Percentiles rank a stretch among this genome's conserved stretches.
These are phyloP conservation scores for Rotaria magnacalcarata DNA, from an alignment of 2,888 invertebrate species.

Conservation along the genomic window DNA sequence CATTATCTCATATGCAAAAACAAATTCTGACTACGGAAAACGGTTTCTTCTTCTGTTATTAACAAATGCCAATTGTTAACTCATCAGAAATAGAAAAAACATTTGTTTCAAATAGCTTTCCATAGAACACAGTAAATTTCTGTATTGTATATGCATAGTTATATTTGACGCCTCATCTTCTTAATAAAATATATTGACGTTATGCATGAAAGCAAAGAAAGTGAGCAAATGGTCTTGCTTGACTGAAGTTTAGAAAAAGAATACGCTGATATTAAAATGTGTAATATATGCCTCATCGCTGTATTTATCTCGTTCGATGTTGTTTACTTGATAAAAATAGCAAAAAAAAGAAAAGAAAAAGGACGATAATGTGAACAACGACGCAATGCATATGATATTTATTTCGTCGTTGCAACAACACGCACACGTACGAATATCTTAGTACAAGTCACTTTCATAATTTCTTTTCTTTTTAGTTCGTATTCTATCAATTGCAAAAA, in stretches of 20 bases:
- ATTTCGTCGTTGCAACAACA: neutral
- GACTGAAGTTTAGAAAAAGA: neutral
- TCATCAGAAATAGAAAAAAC: too few species aligned
- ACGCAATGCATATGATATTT: neutral
- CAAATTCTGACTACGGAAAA: too few species aligned
- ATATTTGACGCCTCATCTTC: too few species aligned
- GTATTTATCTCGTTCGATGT: neutral
- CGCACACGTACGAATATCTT: neutral
- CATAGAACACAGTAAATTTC: too few species aligned
- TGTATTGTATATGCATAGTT: too few species aligned
- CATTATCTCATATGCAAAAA: too few species aligned
- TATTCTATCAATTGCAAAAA: neutral
- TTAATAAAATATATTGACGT: too few species aligned
- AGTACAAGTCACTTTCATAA: neutral
- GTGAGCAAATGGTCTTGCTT: neutral
- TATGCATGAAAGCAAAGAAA: neutral
- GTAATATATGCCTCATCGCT: neutral
- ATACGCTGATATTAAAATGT: neutral
- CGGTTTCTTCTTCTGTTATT: too few species aligned
- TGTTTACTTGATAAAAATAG: too few species aligned
- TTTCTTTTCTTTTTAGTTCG: neutral
- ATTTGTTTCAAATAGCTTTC: too few species aligned
- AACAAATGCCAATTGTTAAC: too few species aligned
- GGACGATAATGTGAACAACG: neutral
- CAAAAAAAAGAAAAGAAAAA: neutral